Conservation (phyloP, 2,113 vertebrate genomes). For the Oncorhynchus gorbuscha region DNA sequence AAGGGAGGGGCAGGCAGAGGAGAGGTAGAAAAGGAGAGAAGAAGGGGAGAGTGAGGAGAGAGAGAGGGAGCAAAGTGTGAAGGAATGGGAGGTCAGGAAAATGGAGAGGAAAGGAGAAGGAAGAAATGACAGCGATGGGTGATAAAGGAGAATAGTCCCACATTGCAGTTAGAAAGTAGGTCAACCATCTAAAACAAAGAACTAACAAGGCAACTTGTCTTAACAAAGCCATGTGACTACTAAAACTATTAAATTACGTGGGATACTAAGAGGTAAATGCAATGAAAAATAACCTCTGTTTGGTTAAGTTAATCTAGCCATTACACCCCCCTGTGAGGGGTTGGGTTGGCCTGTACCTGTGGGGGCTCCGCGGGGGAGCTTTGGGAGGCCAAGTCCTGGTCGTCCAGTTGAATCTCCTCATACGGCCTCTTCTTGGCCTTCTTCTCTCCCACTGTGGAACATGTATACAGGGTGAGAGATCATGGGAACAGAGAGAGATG, state of each 20-base stretch:
- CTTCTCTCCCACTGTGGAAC: constrained; percentile 73
- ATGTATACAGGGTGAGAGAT: neutral
- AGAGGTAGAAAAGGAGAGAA: neutral
- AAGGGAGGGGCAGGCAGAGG: neutral
- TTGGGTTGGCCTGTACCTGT: constrained; percentile 76
- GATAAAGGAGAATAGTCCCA: too few relatives aligned
- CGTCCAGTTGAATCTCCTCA: constrained; percentile 87
- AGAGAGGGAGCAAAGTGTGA: neutral
- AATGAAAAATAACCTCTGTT: neutral
- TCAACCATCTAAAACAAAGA: too few relatives aligned
- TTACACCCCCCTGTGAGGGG: neutral
- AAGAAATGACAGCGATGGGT: too few relatives aligned
- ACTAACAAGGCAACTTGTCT: too few relatives aligned
- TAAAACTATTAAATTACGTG: too few relatives aligned
- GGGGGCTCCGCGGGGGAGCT: constrained; percentile 90
- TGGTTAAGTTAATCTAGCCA: neutral
- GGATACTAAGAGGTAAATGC: neutral
- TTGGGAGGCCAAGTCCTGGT: constrained; percentile 84
- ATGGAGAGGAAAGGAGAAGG: neutral
- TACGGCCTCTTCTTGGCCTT: constrained; percentile 90
- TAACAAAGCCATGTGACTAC: too few relatives aligned
- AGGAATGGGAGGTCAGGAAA: neutral
- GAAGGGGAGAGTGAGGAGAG: neutral
- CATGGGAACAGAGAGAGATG: neutral
- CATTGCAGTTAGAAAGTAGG: too few relatives aligned